These are phyloP conservation scores for Calliopum simillimum DNA, from an alignment of 2,888 invertebrate species.

Conservation along the genomic window DNA sequence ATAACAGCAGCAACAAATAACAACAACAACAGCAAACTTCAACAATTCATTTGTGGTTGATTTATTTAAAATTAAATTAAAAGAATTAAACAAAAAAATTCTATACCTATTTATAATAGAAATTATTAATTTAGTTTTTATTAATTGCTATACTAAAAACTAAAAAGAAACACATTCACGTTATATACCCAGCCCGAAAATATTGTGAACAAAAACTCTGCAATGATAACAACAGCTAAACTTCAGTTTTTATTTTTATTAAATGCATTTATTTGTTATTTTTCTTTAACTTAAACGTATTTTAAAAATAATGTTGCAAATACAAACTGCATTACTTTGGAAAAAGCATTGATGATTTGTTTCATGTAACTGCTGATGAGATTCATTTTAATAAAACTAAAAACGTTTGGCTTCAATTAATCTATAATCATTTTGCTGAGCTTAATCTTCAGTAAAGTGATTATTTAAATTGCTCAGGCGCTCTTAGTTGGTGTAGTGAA, in stretches of 20 bases:
- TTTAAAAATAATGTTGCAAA: slow-evolving; percentile 2
- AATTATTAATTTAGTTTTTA: slow-evolving; percentile 36
- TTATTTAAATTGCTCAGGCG: too few relatives aligned
- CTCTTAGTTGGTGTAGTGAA: too few relatives aligned
- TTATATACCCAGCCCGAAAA: not conserved
- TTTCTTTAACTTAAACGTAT: not conserved
- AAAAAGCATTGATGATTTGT: too few relatives aligned
- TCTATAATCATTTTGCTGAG: too few relatives aligned
- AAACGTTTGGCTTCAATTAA: too few relatives aligned
- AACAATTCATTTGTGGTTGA: slow-evolving; percentile 13
- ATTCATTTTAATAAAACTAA: too few relatives aligned
- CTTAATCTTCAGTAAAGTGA: too few relatives aligned
- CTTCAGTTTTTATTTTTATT: not conserved
- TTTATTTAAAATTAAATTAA: slow-evolving; percentile 20
- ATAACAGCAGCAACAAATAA: slow-evolving; percentile 1
- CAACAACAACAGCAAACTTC: slow-evolving; percentile 8
- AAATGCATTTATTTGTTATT: slow-evolving; percentile 23
- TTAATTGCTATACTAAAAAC: slow-evolving; percentile 32
- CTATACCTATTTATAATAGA: slow-evolving; percentile 39
- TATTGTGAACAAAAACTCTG: not conserved
- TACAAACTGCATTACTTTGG: not conserved
- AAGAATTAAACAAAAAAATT: slow-evolving; percentile 10
- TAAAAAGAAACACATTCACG: slow-evolving; percentile 5
- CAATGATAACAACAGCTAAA: not conserved
- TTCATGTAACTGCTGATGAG: too few relatives aligned